phyloP scores from a whole-genome alignment of 2,888 invertebrate genomes.

The Drosophila sordidula region DNA sequence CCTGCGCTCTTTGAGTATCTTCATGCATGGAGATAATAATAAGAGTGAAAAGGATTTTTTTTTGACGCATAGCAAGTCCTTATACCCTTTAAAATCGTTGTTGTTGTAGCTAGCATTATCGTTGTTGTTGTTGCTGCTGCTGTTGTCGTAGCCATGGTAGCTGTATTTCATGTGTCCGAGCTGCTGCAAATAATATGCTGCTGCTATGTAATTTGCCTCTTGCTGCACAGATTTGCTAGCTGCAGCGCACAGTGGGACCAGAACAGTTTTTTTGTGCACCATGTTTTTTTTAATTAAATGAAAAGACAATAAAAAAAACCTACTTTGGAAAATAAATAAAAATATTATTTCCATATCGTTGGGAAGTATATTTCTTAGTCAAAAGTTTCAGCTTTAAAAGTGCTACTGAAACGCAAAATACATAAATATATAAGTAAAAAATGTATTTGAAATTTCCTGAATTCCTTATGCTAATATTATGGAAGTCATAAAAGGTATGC shows the following conservation, averaged over 20 bases:
- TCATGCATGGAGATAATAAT: slow-evolving; percentile 46
- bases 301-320: too few relatives aligned
- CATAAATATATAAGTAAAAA: too few relatives aligned
- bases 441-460: too few relatives aligned
- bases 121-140: slow-evolving; percentile 22
- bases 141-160: slow-evolving; percentile 21
- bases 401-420: too few relatives aligned
- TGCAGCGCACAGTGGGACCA: slow-evolving; percentile 41
- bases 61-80: slow-evolving; percentile 8
- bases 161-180: slow-evolving; percentile 53
- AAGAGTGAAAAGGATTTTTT: slow-evolving; percentile 33
- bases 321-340: too few relatives aligned
- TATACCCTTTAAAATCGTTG: slow-evolving; percentile 33
- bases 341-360: too few relatives aligned
- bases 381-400: too few relatives aligned
- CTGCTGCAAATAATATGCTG: slow-evolving; percentile 73
- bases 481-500: too few relatives aligned
- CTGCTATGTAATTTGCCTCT: slow-evolving; percentile 64
- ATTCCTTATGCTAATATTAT: too few relatives aligned
- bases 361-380: too few relatives aligned
- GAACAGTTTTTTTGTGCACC: not conserved
- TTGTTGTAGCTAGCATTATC: slow-evolving; percentile 10
- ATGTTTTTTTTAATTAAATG: too few relatives aligned
- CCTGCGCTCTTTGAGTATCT: slow-evolving; percentile 32
- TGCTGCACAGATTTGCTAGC: slow-evolving; percentile 56